Evolutionary conservation across 2,113 vertebrate genomes (phyloP).

Genomic region (Echinops telfairi): DNA sequence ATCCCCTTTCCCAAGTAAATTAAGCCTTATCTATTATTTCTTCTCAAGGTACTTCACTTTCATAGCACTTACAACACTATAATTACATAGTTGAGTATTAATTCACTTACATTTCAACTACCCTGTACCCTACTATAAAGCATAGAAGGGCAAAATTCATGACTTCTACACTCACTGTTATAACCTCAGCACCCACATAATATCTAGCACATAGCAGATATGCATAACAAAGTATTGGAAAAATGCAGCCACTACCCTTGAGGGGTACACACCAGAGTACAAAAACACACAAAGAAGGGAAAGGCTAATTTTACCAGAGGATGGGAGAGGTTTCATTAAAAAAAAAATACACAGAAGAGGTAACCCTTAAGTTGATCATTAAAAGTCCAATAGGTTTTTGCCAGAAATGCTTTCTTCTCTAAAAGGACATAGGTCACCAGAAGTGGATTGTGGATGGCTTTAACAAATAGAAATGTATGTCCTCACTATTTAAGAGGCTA

Average conservation of each 20-base stretch:
- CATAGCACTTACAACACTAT: neutral
- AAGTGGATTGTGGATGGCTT: neutral
- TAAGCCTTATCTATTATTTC: constrained; percentile 27
- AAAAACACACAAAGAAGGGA: constrained; percentile 41
- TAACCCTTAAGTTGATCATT: neutral
- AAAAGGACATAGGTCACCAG: constrained; percentile 40
- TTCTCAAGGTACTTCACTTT: constrained; percentile 28
- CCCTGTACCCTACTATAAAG: neutral
- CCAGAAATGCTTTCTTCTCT: neutral
- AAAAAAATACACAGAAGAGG: constrained; percentile 1
- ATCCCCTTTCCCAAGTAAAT: neutral
- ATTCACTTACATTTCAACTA: neutral
- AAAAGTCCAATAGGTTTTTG: neutral
- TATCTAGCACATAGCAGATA: neutral
- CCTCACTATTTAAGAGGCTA: neutral
- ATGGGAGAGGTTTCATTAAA: neutral
- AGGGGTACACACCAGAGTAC: neutral
- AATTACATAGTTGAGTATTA: constrained; percentile 24
- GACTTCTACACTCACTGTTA: neutral
- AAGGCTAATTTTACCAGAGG: constrained; percentile 40
- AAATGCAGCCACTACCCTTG: constrained; percentile 11
- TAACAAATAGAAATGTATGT: neutral
- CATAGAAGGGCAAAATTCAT: constrained; percentile 20
- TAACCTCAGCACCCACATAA: neutral
- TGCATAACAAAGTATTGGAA: neutral